Conservation (phyloP, 2,888 invertebrate species). For the Rhingia campestris region DNA sequence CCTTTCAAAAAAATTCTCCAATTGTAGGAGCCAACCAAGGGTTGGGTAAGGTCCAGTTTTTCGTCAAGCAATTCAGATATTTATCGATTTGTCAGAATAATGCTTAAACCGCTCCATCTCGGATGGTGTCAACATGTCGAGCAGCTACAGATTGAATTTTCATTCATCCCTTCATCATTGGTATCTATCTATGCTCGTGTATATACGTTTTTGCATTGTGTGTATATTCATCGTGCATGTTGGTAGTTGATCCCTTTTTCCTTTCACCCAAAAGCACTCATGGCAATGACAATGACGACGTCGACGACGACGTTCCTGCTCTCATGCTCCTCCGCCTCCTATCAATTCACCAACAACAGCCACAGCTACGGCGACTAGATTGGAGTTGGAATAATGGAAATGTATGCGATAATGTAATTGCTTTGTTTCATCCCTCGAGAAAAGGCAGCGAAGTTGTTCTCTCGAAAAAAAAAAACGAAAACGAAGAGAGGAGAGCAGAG, state of each 20-base stretch:
- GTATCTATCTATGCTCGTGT: neutral
- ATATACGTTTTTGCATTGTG: constrained; percentile 9
- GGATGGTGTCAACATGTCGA: constrained; percentile 69
- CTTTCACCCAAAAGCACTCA: constrained; percentile 71
- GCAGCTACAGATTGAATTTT: constrained; percentile 70
- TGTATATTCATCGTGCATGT: constrained; percentile 54
- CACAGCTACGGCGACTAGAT: constrained; percentile 60
- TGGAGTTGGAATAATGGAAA: constrained; percentile 75
- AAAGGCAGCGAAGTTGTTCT: constrained; percentile 61
- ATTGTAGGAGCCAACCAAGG: neutral
- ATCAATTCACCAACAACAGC: neutral
- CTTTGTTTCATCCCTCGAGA: constrained; percentile 76
- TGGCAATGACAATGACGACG: constrained; percentile 67
- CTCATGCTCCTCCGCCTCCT: neutral
- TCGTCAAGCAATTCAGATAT: constrained; percentile 28
- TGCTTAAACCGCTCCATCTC: constrained; percentile 53
- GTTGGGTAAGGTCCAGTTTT: constrained; percentile 43
- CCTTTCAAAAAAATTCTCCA: too few relatives aligned
- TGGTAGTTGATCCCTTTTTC: constrained; percentile 72
- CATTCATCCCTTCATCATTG: constrained; percentile 62
- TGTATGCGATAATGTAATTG: constrained; percentile 77
- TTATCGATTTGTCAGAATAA: constrained; percentile 51
- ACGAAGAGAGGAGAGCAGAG: constrained; percentile 1
- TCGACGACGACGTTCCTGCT: constrained; percentile 58
- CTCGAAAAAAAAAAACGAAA: constrained; percentile 28